phyloP scores from a whole-genome alignment of 2,797 vertebrate genomes.

The Trachurus trachurus region DNA sequence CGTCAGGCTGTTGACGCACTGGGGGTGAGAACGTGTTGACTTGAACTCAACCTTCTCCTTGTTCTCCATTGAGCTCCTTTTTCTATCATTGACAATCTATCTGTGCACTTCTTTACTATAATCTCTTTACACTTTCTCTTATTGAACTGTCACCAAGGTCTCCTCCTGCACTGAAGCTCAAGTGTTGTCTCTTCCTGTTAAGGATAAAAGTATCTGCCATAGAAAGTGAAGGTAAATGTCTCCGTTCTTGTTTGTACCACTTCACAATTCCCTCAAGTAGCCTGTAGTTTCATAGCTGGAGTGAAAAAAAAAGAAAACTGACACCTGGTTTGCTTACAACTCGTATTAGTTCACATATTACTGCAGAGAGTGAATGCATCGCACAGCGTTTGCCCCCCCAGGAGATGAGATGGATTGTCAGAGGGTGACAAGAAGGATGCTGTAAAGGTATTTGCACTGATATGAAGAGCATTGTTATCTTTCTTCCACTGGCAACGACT shows the following conservation, averaged over 20 bases:
- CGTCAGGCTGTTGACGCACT: too few species aligned
- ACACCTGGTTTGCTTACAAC: constrained; percentile 31
- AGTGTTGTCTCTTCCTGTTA: neutral
- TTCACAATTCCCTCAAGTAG: constrained; percentile 21
- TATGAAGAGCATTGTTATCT: constrained; percentile 53
- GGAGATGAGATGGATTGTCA: constrained; percentile 53
- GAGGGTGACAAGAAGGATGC: constrained; percentile 36
- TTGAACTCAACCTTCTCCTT: too few species aligned
- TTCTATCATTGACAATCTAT: too few species aligned
- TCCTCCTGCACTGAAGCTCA: neutral
- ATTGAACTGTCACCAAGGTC: too few species aligned
- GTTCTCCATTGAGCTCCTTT: too few species aligned
- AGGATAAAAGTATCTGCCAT: neutral
- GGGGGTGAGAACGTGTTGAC: too few species aligned
- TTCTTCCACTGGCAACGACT: constrained; percentile 28
- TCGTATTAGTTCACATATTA: constrained; percentile 55
- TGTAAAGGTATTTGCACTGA: constrained; percentile 52
- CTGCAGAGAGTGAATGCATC: constrained; percentile 23
- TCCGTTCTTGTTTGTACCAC: constrained; percentile 18
- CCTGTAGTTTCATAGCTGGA: constrained; percentile 7
- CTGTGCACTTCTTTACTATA: too few species aligned
- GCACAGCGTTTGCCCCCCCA: constrained; percentile 19
- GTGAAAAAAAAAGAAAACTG: constrained; percentile 10
- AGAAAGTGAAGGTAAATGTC: neutral
- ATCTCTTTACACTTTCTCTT: too few species aligned